phyloP scores from a whole-genome alignment of 2,888 invertebrate genomes.

The Choreutis nemorana region DNA sequence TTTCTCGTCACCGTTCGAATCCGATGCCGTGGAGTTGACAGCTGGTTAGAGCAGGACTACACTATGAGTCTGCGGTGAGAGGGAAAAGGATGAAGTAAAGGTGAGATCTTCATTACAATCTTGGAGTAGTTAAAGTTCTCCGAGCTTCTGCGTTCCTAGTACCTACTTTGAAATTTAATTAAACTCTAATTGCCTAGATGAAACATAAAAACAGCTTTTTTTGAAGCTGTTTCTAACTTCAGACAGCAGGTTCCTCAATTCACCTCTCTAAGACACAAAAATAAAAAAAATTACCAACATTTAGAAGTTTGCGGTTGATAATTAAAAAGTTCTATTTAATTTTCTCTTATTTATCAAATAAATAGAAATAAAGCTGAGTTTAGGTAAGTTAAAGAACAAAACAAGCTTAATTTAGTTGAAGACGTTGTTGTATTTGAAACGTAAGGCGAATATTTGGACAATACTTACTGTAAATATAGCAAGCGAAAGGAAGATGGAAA shows the following conservation, averaged over 20 bases:
- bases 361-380: too few species aligned
- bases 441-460: constrained; percentile 47
- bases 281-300: too few species aligned
- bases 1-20: constrained; percentile 63
- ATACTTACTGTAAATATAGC: constrained; percentile 63
- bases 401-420: constrained; percentile 62
- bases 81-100: constrained; percentile 32
- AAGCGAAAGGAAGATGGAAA: constrained; percentile 41
- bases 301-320: too few species aligned
- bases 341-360: too few species aligned
- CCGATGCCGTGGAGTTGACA: constrained; percentile 56
- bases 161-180: too few species aligned
- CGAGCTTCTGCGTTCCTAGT: constrained; percentile 43
- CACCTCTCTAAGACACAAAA: too few species aligned
- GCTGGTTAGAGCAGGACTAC: constrained; percentile 30
- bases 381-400: too few species aligned
- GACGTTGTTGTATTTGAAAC: constrained; percentile 48
- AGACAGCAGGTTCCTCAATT: too few species aligned
- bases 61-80: constrained; percentile 10
- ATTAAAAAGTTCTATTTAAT: too few species aligned
- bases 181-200: too few species aligned
- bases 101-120: constrained; percentile 60
- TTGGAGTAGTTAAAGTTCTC: constrained; percentile 59
- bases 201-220: too few species aligned
- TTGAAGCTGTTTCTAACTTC: too few species aligned